Conservation (phyloP, 1,140 invertebrate genomes). For the Melitaea cinxia region DNA sequence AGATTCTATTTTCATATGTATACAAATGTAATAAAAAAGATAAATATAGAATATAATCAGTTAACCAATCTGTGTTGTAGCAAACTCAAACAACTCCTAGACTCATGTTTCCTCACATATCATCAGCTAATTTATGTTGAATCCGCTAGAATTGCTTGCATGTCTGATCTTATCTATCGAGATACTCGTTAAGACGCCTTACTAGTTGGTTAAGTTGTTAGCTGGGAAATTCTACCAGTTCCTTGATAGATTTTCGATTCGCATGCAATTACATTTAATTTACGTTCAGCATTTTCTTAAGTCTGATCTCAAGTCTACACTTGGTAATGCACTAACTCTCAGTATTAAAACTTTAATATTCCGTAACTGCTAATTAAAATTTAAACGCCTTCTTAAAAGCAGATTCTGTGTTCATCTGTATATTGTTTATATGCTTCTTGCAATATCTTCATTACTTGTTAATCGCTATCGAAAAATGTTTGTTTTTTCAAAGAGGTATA, state of each 20-base stretch:
- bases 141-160: conserved; percentile 61
- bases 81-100: conserved; percentile 4
- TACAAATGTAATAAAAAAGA: not conserved
- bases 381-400: no score
- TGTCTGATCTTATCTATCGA: conserved; percentile 54
- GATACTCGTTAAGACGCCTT: conserved; percentile 52
- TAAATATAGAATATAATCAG: not conserved
- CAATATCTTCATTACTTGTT: no score
- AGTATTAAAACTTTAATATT: no score
- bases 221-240: conserved; percentile 31
- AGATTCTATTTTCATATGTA: not conserved
- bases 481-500: no score
- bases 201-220: conserved; percentile 40
- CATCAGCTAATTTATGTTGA: conserved; percentile 72
- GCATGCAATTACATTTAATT: conserved; percentile 39
- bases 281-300: conserved; percentile 29
- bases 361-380: no score
- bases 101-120: conserved; percentile 52
- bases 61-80: conserved; percentile 9
- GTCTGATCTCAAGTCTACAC: conserved; percentile 15
- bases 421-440: no score
- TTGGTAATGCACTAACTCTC: no score
- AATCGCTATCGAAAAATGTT: no score
- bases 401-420: no score
- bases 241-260: conserved; percentile 35